Evolutionary conservation across 2,888 invertebrate species (phyloP).

Genomic region (Chloroclysta siterata): DNA sequence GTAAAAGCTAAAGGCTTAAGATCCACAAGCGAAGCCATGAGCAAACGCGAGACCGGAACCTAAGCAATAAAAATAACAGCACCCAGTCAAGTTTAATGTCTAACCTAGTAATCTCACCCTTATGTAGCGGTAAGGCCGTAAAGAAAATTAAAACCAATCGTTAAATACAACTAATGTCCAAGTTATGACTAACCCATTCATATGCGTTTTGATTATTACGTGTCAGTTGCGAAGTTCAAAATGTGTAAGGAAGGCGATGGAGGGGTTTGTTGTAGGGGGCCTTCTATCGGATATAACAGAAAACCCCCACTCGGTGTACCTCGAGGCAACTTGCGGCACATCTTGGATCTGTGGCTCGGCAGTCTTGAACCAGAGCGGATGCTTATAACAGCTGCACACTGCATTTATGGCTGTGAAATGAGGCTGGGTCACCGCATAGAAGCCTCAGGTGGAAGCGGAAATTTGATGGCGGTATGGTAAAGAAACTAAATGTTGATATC

Average conservation of each 20-base stretch:
- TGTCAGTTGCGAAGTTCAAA: constrained; percentile 4
- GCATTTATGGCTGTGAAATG: constrained; percentile 32
- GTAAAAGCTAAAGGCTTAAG: too few relatives aligned
- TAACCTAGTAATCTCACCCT: constrained; percentile 9
- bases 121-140: constrained; percentile 17
- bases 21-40: too few relatives aligned
- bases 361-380: constrained; percentile 48
- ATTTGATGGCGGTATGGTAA: constrained; percentile 35
- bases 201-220: constrained; percentile 11
- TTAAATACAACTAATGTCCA: not conserved
- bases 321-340: constrained; percentile 23
- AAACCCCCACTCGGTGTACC: constrained; percentile 41
- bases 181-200: constrained; percentile 10
- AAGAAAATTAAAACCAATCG: constrained; percentile 16
- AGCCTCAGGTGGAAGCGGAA: constrained; percentile 31
- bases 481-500: not conserved
- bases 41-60: not conserved
- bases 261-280: constrained; percentile 45
- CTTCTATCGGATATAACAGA: constrained; percentile 22
- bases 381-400: constrained; percentile 50
- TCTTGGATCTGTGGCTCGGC: constrained; percentile 48
- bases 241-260: constrained; percentile 29
- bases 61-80: constrained; percentile 13
- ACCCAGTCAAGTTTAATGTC: not conserved
- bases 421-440: constrained; percentile 2